A percentile compares a stretch with the other conserved stretches of the same genome.
These are phyloP conservation scores for Steatocranus sp. DNA, from an alignment of 2,797 vertebrate species.

Conservation along the genomic window DNA sequence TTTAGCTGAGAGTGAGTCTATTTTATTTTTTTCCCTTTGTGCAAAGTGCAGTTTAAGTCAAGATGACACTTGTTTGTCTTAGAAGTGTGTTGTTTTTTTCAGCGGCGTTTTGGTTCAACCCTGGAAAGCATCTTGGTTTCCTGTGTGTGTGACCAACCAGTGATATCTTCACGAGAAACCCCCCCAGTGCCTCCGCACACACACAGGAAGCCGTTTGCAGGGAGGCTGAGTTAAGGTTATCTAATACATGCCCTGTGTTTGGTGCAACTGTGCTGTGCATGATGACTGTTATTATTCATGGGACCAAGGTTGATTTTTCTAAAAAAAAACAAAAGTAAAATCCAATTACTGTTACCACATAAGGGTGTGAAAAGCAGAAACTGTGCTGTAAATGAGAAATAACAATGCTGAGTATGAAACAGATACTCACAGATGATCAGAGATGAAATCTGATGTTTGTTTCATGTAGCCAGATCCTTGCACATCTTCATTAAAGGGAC, in stretches of 20 bases:
- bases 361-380: not conserved
- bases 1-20: not conserved
- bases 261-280: not conserved
- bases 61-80: constrained; percentile 24
- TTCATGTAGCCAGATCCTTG: not conserved
- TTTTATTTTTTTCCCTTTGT: constrained; percentile 12
- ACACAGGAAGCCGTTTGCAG: constrained; percentile 36
- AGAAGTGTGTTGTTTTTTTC: constrained; percentile 16
- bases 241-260: not conserved
- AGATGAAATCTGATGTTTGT: not conserved
- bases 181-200: not conserved
- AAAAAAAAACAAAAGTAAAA: not conserved
- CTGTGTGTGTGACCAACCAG: constrained; percentile 37
- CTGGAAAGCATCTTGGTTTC: constrained; percentile 46
- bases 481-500: not conserved
- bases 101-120: constrained; percentile 21
- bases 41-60: constrained; percentile 7
- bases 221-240: not conserved
- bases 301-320: not conserved
- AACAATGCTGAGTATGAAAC: not conserved
- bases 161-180: constrained; percentile 21
- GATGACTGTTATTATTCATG: not conserved
- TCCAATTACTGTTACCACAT: not conserved
- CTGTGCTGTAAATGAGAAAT: not conserved
- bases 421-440: not conserved